Evolutionary conservation across 2,797 vertebrate species (phyloP).

Genomic region (Myotis findleyi): DNA sequence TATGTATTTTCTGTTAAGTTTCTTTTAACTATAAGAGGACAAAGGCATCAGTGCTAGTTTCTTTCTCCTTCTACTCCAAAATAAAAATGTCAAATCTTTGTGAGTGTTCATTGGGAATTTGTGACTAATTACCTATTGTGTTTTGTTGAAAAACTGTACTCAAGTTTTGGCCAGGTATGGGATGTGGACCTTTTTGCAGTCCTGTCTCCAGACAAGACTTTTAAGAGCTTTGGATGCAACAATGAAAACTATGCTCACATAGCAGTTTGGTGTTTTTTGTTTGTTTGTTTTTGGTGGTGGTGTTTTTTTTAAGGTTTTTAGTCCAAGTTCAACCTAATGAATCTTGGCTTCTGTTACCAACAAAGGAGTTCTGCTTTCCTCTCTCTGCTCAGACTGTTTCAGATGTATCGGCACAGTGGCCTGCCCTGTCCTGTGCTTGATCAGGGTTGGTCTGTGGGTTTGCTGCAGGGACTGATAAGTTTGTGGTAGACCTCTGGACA

Average conservation of each 20-base stretch:
- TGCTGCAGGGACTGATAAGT: slow-evolving; percentile 19
- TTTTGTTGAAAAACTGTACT: slow-evolving; percentile 67
- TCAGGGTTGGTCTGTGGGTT: slow-evolving; percentile 22
- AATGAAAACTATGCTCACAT: slow-evolving; percentile 63
- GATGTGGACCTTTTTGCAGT: slow-evolving; percentile 63
- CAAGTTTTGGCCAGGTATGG: slow-evolving; percentile 65
- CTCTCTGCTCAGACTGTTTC: slow-evolving; percentile 58
- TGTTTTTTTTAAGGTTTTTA: slow-evolving; percentile 61
- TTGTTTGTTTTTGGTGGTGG: too few relatives aligned
- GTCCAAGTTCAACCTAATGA: slow-evolving; percentile 60
- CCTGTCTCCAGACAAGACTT: slow-evolving; percentile 51
- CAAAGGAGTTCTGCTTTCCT: slow-evolving; percentile 60
- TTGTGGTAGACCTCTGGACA: slow-evolving; percentile 9
- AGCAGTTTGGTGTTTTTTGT: slow-evolving; percentile 3
- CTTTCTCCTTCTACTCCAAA: slow-evolving; percentile 1
- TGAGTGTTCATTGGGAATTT: slow-evolving; percentile 57
- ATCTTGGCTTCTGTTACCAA: slow-evolving; percentile 70
- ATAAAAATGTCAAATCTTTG: slow-evolving; percentile 54
- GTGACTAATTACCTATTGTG: slow-evolving; percentile 51
- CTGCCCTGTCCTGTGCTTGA: background rate
- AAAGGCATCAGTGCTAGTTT: slow-evolving; percentile 1
- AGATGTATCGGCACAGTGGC: background rate
- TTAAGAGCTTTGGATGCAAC: slow-evolving; percentile 70
- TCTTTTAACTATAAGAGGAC: slow-evolving; percentile 37
- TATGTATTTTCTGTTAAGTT: slow-evolving; percentile 47